Base-by-base conservation (phyloP, 1,140 invertebrate genomes). In the Apis mellifera region DNA sequence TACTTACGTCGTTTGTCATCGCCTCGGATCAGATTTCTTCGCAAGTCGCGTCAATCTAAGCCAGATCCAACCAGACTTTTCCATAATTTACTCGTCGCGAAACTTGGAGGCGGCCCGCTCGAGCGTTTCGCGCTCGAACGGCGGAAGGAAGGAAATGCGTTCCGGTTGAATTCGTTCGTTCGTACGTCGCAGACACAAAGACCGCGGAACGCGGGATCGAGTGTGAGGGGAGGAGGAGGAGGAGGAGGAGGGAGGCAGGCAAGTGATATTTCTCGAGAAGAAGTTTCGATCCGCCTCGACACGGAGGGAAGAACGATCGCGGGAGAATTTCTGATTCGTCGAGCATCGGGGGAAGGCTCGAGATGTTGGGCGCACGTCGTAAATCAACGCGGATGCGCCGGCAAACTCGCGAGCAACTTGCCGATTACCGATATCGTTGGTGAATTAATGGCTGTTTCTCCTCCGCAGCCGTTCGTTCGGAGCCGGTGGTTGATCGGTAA, bases 101-200 rank as follows among this genome's bases (percentile, higher is more conserved):
- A 90, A 91, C 82, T 90, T 87, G 66, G 72, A 90, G 83, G 89
- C 88, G 71, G 72, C 55, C 71, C 26, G 32, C 48, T 11, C 17
- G 32, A 48, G 57, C 50, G 59, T 84, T 81, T 68, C 81, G 62
- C 88, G 87, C 72, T 88, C 85, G 82, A 79, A 88, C 79, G 89
- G 78, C 80, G 85, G 90, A 85, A 89, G 85, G 90, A 85, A 89
- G 84, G 78, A 84, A 89, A 91, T 84, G 89, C 89, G 88, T 90
- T 90, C 85, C 82, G 84, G 76, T 48, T 87, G 83, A 89, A 86
- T 86, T 85, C 78, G 80, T 77, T 65, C 83, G 78, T 86, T 85
- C 81, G 75, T 74, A 60, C 69, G 60, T 60, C 80, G n/a, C 3
- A 42, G 17, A 48, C 52, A 59, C 55, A 76, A 76, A 76, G 23